Evolutionary conservation across 2,113 vertebrate species (phyloP).

Genomic region (Budorcas taxicolor): DNA sequence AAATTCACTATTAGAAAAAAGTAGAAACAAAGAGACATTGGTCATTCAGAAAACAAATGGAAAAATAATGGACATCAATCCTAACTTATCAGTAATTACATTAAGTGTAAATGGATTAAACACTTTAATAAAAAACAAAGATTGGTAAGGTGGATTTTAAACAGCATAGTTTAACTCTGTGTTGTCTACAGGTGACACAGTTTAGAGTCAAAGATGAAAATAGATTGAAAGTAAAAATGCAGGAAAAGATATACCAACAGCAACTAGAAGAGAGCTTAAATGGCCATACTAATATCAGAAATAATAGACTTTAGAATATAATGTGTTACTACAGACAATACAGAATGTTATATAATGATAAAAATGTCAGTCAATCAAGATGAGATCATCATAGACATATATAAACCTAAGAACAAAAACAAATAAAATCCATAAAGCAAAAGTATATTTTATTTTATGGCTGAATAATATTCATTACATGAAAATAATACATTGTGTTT

Average conservation of each 20-base stretch:
- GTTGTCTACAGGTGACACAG: not conserved
- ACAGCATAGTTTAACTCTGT: not conserved
- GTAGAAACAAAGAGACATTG: not conserved
- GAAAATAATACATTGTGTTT: not conserved
- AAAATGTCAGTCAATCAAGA: not conserved
- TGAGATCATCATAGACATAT: not conserved
- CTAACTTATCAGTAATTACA: not conserved
- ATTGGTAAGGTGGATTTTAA: not conserved
- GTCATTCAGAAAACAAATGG: not conserved
- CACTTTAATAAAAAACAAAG: not conserved
- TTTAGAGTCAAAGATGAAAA: not conserved
- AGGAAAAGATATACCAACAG: not conserved
- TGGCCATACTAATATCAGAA: not conserved
- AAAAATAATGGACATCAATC: not conserved
- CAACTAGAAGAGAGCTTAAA: not conserved
- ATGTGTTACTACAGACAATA: not conserved
- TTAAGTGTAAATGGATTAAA: not conserved
- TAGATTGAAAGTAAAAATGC: not conserved
- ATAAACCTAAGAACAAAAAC: not conserved
- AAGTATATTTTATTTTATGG: not conserved
- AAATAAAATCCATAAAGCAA: not conserved
- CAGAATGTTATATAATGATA: not conserved
- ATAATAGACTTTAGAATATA: not conserved
- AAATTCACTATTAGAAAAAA: not conserved
- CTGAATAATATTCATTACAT: not conserved